Conservation (phyloP, 2,797 vertebrate genomes). For the Silurus lanzhouensis region DNA sequence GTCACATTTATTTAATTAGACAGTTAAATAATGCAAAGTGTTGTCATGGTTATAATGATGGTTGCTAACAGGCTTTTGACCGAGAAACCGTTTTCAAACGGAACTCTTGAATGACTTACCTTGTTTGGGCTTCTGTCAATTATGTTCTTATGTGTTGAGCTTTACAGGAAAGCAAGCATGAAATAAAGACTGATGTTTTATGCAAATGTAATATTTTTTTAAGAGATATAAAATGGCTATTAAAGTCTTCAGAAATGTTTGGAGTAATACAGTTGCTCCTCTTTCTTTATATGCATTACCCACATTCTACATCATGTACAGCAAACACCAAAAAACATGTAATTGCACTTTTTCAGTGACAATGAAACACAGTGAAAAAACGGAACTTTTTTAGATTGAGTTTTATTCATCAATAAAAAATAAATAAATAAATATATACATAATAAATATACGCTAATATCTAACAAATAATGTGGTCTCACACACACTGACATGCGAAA, state of each 20-base stretch:
- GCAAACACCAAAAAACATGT: background rate
- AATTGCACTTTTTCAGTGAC: background rate
- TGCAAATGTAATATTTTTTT: background rate
- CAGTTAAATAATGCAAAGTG: background rate
- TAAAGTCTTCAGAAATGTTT: background rate
- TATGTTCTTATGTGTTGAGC: background rate
- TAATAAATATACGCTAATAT: conserved; percentile 87
- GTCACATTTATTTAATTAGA: background rate
- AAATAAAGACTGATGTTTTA: too few species aligned
- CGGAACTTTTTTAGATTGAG: background rate
- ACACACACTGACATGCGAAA: conserved; percentile 47
- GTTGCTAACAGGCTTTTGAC: conserved; percentile 10
- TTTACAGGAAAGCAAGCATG: background rate
- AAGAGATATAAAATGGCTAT: background rate
- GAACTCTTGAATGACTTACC: background rate
- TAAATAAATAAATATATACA: conserved; percentile 95
- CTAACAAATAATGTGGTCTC: conserved; percentile 2
- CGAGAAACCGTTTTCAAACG: background rate
- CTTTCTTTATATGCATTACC: background rate
- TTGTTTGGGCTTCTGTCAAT: background rate
- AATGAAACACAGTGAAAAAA: background rate
- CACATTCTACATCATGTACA: too few species aligned
- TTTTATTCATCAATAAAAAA: conserved; percentile 80
- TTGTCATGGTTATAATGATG: conserved; percentile 27
- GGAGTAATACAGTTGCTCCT: background rate